Conservation (phyloP, 1,140 invertebrate species). For the Diabrotica virgifera region DNA sequence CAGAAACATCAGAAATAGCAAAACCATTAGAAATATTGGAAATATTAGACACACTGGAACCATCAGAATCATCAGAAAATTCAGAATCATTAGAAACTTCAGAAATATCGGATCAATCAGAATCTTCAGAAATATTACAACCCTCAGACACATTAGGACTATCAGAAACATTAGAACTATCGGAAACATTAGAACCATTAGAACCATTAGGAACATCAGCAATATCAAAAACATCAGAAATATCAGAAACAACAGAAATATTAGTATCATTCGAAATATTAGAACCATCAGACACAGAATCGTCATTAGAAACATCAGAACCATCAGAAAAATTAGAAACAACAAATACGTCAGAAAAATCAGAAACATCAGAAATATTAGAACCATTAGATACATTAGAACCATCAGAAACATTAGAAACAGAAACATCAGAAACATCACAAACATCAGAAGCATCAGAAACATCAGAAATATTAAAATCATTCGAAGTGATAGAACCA, state of each 20-base stretch:
- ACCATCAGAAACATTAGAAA: not conserved
- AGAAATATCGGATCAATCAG: not conserved
- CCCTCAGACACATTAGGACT: not conserved
- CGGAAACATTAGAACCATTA: not conserved
- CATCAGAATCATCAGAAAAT: not conserved
- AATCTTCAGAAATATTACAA: not conserved
- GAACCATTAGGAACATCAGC: not conserved
- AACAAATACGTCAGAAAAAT: too few relatives aligned
- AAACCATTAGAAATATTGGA: not conserved
- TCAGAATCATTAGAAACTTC: not conserved
- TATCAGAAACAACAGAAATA: too few relatives aligned
- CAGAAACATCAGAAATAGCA: too few relatives aligned
- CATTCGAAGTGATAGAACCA: not conserved
- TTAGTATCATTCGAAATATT: not conserved
- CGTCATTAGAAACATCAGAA: not conserved
- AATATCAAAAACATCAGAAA: not conserved
- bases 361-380: too few relatives aligned
- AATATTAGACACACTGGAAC: not conserved
- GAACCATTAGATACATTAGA: not conserved
- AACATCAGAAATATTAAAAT: not conserved
- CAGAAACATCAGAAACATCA: not conserved
- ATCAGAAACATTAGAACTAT: too few relatives aligned
- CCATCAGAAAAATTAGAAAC: too few relatives aligned
- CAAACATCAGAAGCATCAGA: not conserved
- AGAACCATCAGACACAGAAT: too few relatives aligned